Base-by-base conservation (phyloP, 2,113 vertebrate species). In the Danionella cerebrum region DNA sequence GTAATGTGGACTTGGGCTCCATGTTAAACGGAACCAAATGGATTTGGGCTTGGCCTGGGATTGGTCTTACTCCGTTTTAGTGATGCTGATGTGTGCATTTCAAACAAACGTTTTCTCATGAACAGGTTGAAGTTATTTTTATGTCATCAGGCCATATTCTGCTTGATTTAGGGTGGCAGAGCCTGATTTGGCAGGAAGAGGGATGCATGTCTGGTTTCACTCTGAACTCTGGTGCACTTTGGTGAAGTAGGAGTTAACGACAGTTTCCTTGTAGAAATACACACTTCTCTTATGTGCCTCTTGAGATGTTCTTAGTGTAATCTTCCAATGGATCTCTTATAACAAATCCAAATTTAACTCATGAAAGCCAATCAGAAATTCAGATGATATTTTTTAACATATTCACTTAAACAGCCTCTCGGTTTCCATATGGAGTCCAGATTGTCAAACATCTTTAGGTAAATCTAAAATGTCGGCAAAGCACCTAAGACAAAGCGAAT, bases 21-120 rank as follows among this genome's bases (percentile, higher is more conserved):
- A 55, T 58, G 47, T 53, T 80, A 73, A 82, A 76, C 74, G 57
- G 54, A 83, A 76, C 67, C 77, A 78, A 83, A 81, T 79, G 79
- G 71, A 19, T 65, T 71, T 57, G 77, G 70, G 72, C 31, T 19
- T 65, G 55, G 72, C 70, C 58, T 31, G 58, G 11, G 25, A 38
- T 45, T 14, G 38, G 57, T 44, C 39, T 31, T 10, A 5, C 3
- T 6, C 39, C 10, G 45, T 60, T 45, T 25, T 33, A 29, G 25
- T 60, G 58, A 60, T 60, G 58, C 27, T 44, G 38, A 42, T 59
- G 10, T 44, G 11, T 38, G 45, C 42, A 24, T 29, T 44, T 60
- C 39, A 44, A 60, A 27, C 36, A 60, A 45, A 44, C 19, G 38
- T 42, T 27, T 16, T 24, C 21, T 59, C 27, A 42, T 27, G 55